phyloP scores from a whole-genome alignment of 2,888 invertebrate species.

The Toxonevra muliebris region DNA sequence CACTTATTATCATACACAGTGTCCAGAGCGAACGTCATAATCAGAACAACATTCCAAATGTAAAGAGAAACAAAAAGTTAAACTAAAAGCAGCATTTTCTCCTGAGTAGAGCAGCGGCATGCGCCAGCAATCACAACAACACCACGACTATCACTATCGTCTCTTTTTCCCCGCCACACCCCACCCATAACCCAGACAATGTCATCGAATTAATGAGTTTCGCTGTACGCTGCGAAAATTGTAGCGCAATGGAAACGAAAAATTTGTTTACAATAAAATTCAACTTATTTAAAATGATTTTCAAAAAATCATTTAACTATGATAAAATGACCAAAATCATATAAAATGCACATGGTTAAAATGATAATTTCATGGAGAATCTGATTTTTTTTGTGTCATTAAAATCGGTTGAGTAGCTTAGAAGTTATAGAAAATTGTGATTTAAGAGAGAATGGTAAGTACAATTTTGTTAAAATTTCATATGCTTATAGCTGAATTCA shows the following conservation, averaged over 20 bases:
- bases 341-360: constrained; percentile 26
- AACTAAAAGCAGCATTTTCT: neutral
- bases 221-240: constrained; percentile 30
- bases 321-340: constrained; percentile 33
- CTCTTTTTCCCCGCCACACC: no score
- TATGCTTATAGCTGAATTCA: neutral
- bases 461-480: constrained; percentile 35
- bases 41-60: neutral
- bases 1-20: neutral
- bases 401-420: constrained; percentile 47
- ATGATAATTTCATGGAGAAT: constrained; percentile 37
- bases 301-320: constrained; percentile 53
- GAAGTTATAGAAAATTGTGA: constrained; percentile 37
- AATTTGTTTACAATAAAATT: constrained; percentile 38
- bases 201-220: neutral
- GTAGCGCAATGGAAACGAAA: no score
- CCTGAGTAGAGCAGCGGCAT: neutral
- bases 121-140: no score
- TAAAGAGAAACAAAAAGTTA: no score
- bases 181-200: no score
- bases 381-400: constrained; percentile 52
- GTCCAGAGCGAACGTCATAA: neutral
- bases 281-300: constrained; percentile 55
- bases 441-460: constrained; percentile 31
- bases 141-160: no score